Percentiles rank a stretch among this genome's conserved stretches.
These are phyloP conservation scores for Pectinophora gossypiella DNA, from an alignment of 1,140 invertebrate genomes.

Conservation along the genomic window DNA sequence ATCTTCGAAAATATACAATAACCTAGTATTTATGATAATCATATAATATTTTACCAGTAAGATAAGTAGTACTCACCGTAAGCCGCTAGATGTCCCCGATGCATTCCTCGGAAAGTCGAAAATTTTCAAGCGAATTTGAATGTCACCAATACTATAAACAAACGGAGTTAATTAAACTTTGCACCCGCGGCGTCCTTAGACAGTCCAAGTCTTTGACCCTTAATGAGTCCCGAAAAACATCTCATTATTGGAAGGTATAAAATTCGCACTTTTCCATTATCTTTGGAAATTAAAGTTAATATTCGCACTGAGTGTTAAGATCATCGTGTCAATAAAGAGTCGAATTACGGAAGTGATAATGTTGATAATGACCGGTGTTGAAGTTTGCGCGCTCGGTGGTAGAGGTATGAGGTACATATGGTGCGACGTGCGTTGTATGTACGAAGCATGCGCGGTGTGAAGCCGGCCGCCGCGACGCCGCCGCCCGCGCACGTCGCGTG, in stretches of 20 bases:
- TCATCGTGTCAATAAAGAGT: no score
- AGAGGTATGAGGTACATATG: not conserved
- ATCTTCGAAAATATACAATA: not conserved
- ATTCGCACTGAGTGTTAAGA: no score
- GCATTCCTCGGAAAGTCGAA: not conserved
- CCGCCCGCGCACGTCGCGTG: no score
- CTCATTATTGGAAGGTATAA: not conserved
- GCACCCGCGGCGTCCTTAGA: not conserved
- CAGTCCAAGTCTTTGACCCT: not conserved
- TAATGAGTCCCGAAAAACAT: not conserved
- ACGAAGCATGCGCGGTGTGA: conserved; percentile 46
- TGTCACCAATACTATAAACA: not conserved
- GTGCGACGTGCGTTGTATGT: conserved; percentile 39
- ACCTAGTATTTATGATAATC: not conserved
- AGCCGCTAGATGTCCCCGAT: not conserved
- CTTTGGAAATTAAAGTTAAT: no score
- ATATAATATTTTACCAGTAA: not conserved
- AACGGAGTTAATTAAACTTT: not conserved
- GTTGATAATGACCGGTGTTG: no score
- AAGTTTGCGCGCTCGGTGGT: no score
- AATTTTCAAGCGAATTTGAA: not conserved
- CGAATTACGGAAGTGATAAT: no score
- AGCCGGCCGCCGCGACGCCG: conserved; percentile 3
- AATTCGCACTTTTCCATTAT: no score
- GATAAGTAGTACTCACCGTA: not conserved